phyloP scores from a whole-genome alignment of 2,797 vertebrate species.

The Crocodylus rhombifer region DNA sequence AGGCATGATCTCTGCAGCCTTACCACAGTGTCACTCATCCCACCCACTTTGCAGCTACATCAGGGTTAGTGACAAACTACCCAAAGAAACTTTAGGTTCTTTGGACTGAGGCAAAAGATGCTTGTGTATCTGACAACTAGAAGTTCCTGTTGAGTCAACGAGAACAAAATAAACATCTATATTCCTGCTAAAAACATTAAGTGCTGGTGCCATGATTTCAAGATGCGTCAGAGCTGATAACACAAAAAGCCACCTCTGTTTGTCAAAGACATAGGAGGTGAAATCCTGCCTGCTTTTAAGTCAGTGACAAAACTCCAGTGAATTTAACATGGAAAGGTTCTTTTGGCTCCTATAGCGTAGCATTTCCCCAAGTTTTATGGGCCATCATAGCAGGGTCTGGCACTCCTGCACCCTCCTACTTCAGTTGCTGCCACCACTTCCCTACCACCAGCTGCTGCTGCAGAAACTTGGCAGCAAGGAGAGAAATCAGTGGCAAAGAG shows the following conservation, averaged over 20 bases:
- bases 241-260: rapidly evolving
- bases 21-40: background rate
- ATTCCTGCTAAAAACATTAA: background rate
- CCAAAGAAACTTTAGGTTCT: background rate
- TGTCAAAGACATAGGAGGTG: background rate
- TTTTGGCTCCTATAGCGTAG: background rate
- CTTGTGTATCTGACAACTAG: background rate
- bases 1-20: background rate
- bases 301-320: background rate
- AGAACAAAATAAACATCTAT: background rate
- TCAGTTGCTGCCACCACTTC: too few relatives aligned
- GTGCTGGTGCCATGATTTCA: background rate
- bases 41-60: background rate
- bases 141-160: background rate
- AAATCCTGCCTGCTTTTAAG: background rate
- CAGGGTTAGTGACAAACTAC: rapidly evolving
- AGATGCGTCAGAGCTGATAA: background rate
- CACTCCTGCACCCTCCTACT: background rate
- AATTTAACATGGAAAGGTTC: background rate
- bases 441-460: too few relatives aligned
- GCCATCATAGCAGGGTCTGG: background rate
- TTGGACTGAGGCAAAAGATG: background rate
- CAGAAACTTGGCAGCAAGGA: too few relatives aligned
- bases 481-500: too few relatives aligned
- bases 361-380: background rate